Evolutionary conservation across 2,113 vertebrate genomes (phyloP).

Genomic region (Donacobius atricapilla): DNA sequence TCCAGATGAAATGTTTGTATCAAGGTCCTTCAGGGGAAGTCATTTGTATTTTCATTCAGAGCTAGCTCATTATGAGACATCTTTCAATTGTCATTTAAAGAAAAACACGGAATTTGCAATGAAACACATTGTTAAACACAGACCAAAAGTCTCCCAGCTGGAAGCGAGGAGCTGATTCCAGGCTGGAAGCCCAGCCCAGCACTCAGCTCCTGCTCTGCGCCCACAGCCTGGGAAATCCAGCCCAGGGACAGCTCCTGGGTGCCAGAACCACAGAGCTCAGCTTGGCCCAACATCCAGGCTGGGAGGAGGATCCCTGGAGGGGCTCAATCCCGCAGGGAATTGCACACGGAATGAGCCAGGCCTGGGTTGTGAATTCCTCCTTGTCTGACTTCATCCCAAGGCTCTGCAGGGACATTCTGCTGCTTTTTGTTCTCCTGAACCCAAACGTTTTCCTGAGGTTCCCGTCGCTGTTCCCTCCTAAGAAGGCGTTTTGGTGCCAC

Average conservation of each 20-base stretch:
- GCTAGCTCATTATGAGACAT: background rate
- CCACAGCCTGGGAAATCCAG: accelerated
- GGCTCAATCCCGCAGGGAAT: background rate
- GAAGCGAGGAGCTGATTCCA: background rate
- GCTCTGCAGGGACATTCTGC: background rate
- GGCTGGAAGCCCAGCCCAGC: background rate
- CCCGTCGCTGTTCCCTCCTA: background rate
- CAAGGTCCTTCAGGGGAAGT: background rate
- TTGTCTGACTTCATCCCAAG: background rate
- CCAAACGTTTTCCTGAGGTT: background rate
- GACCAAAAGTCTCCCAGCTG: background rate
- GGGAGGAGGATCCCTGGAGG: background rate
- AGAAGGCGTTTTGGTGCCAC: background rate
- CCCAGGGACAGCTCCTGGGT: background rate
- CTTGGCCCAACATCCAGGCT: background rate
- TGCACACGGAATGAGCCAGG: background rate
- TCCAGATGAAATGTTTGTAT: background rate
- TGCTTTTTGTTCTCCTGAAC: background rate
- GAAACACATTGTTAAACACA: background rate
- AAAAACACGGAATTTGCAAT: background rate
- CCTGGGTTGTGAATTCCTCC: background rate
- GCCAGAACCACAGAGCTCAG: accelerated
- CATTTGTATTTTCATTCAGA: background rate
- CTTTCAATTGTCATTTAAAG: constrained; percentile 7
- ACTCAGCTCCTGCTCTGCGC: background rate